phyloP scores from a whole-genome alignment of 2,113 vertebrate genomes.

The Notarius quadriscutis region DNA sequence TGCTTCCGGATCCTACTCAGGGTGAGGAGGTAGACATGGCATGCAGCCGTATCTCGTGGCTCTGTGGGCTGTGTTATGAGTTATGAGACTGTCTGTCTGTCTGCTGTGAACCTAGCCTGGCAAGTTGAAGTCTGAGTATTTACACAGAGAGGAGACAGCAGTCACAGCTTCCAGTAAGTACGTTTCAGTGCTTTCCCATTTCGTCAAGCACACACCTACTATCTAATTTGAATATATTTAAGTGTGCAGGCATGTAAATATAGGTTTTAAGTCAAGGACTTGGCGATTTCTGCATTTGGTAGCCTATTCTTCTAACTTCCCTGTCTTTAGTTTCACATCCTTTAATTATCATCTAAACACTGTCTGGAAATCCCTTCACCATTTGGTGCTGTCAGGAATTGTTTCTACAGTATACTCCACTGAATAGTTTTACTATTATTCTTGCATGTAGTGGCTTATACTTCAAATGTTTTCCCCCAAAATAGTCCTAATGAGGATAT shows the following conservation, averaged over 20 bases:
- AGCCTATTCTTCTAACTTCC: not conserved
- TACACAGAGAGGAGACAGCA: slow-evolving; percentile 2
- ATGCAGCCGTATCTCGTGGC: slow-evolving; percentile 26
- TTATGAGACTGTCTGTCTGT: not conserved
- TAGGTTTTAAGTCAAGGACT: not conserved
- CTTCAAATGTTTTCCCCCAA: not conserved
- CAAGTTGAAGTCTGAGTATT: not conserved
- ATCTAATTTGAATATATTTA: not conserved
- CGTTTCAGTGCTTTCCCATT: not conserved
- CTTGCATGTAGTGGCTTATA: not conserved
- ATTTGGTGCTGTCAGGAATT: not conserved
- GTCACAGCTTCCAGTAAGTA: slow-evolving; percentile 14
- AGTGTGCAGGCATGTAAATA: not conserved
- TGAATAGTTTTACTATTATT: not conserved
- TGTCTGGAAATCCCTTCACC: not conserved
- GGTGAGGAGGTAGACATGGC: slow-evolving; percentile 22
- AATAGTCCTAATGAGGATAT: slow-evolving; percentile 53
- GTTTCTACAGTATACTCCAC: not conserved
- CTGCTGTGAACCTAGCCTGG: not conserved
- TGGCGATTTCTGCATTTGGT: not conserved
- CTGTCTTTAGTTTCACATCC: slow-evolving; percentile 32
- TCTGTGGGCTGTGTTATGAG: slow-evolving; percentile 25
- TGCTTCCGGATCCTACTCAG: slow-evolving; percentile 29
- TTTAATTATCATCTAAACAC: not conserved
- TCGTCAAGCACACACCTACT: not conserved